A percentile compares a stretch with the other conserved stretches of the same genome.
Evolutionary conservation across 2,888 invertebrate species (phyloP).

Genomic region (Heliconius erato): DNA sequence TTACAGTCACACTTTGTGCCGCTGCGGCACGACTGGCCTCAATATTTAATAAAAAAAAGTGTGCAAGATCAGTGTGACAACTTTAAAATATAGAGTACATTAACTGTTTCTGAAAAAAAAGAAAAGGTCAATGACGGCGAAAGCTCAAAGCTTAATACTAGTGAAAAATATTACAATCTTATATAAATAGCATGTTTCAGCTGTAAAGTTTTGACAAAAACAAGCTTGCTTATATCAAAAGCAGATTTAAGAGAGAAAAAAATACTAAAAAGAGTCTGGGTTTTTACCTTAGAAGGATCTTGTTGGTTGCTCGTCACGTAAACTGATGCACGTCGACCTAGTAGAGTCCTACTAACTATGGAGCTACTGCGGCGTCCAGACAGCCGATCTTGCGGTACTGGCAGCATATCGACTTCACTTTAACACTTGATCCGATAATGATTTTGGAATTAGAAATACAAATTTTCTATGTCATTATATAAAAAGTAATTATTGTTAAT

Average conservation of each 20-base stretch:
- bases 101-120: no score
- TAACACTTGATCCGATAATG: conserved; percentile 10
- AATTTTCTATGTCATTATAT: not conserved
- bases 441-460: not conserved
- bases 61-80: no score
- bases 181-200: not conserved
- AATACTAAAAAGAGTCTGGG: not conserved
- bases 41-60: no score
- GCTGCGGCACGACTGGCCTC: no score
- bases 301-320: conserved; percentile 87
- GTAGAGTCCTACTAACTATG: conserved; percentile 88
- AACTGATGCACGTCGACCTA: conserved; percentile 88
- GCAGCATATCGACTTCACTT: conserved; percentile 72
- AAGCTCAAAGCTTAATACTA: no score
- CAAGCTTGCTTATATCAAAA: not conserved
- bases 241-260: not conserved
- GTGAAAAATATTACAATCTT: no score
- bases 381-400: conserved; percentile 84
- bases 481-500: not conserved
- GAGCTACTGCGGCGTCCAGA: conserved; percentile 88
- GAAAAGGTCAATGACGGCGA: no score
- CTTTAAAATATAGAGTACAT: no score
- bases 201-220: not conserved
- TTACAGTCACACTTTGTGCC: no score
- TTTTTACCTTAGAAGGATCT: conserved; percentile 88